Conservation (phyloP, 2,797 vertebrate genomes). For the Adelosebastes latens region DNA sequence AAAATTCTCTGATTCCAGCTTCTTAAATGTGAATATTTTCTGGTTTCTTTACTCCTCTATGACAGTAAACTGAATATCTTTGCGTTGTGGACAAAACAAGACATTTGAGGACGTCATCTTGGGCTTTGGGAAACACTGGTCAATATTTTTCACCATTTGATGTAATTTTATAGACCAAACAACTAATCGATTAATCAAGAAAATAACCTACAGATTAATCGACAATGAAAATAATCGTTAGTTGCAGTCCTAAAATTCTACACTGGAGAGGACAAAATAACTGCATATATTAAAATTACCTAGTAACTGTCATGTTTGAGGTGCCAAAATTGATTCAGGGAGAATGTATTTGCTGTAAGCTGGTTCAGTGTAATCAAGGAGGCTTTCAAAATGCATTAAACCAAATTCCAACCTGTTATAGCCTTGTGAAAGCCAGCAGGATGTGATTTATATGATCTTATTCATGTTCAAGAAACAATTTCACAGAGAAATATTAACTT, state of each 20-base stretch:
- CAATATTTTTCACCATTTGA: no score
- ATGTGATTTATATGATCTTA: background rate
- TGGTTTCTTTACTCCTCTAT: no score
- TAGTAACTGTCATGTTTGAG: background rate
- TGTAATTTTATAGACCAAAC: no score
- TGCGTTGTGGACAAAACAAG: no score
- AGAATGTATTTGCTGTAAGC: background rate
- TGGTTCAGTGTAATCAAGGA: background rate
- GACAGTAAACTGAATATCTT: no score
- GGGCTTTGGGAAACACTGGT: no score
- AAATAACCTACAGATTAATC: no score
- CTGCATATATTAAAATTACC: background rate
- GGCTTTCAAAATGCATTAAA: background rate
- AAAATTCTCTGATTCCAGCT: no score
- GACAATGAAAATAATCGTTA: no score
- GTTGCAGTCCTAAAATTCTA: background rate
- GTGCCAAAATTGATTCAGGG: background rate
- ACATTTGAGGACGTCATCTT: no score
- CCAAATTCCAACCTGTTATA: background rate
- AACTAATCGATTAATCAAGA: no score
- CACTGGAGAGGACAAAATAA: background rate
- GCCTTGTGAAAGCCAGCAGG: background rate
- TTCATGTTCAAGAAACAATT: background rate
- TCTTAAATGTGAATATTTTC: no score
- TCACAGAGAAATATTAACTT: background rate